phyloP scores from a whole-genome alignment of 37 sponge, comb jelly and placozoan species.

The Bolinopsis microptera region DNA sequence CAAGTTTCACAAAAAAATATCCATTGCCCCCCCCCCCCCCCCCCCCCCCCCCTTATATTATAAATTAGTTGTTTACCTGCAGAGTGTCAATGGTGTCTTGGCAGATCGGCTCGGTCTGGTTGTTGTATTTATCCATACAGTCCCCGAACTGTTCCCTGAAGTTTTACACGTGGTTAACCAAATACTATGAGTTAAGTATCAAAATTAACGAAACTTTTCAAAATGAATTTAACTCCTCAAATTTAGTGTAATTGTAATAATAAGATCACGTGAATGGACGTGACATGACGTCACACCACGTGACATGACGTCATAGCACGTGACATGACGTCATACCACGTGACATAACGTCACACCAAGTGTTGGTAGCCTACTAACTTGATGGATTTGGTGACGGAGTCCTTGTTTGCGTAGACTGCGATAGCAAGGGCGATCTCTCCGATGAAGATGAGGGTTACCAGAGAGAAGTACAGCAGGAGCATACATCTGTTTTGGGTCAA shows the following conservation, averaged over 20 bases:
- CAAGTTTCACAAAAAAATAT: too few species aligned
- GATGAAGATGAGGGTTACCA: conserved; percentile 54
- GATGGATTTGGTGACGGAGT: background rate
- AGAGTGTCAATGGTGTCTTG: conserved; percentile 28
- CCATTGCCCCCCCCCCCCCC: too few species aligned
- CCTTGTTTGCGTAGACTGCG: conserved; percentile 57
- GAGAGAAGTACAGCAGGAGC: conserved; percentile 45
- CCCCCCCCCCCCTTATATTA: too few species aligned
- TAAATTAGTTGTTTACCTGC: background rate
- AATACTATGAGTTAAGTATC: too few species aligned
- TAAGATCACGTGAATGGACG: too few species aligned
- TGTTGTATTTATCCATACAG: conserved; percentile 43
- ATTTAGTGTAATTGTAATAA: too few species aligned
- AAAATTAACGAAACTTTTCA: too few species aligned
- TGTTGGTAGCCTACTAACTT: background rate
- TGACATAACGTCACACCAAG: background rate
- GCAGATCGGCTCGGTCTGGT: background rate
- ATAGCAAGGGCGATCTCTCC: conserved; percentile 59
- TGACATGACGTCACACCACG: too few species aligned
- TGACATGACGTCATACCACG: background rate
- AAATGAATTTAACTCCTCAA: too few species aligned
- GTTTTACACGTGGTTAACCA: too few species aligned
- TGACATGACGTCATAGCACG: too few species aligned
- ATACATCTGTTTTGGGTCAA: conserved; percentile 42
- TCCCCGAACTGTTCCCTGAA: conserved; percentile 43